phyloP scores from a whole-genome alignment of 2,797 vertebrate genomes.

The Craterocephalus amniculus region DNA sequence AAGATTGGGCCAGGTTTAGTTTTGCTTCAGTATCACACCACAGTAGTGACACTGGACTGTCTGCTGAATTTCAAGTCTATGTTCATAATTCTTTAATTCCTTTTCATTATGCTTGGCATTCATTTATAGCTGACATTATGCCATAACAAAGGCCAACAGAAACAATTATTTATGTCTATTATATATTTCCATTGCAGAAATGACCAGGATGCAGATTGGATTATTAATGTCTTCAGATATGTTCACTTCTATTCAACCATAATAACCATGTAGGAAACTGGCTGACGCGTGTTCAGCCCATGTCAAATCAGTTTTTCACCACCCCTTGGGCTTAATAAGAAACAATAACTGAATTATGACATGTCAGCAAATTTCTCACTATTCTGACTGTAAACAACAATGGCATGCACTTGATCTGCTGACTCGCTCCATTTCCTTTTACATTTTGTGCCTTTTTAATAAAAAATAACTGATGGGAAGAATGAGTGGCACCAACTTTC shows the following conservation, averaged over 20 bases:
- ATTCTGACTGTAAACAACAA: conserved; percentile 50
- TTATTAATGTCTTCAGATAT: conserved; percentile 68
- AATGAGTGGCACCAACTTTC: conserved; percentile 9
- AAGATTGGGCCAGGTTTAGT: not conserved
- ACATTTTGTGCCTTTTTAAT: conserved; percentile 34
- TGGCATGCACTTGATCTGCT: conserved; percentile 42
- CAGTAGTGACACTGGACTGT: not conserved
- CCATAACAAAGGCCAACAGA: conserved; percentile 45
- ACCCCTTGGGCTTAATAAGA: conserved; percentile 68
- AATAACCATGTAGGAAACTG: conserved; percentile 67
- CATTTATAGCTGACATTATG: conserved; percentile 47
- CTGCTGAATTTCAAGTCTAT: not conserved
- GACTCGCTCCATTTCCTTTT: conserved; percentile 42
- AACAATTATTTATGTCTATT: conserved; percentile 52
- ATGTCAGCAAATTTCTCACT: conserved; percentile 49
- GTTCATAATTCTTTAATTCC: conserved; percentile 17
- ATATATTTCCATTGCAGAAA: conserved; percentile 76
- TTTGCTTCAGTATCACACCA: not conserved
- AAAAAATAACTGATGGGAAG: conserved; percentile 7
- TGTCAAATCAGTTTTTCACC: conserved; percentile 67
- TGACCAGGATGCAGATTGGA: conserved; percentile 67
- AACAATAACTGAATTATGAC: conserved; percentile 74
- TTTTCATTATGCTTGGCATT: conserved; percentile 48
- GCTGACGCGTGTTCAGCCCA: conserved; percentile 61
- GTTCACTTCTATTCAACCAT: conserved; percentile 49